Evolutionary conservation across 2,113 vertebrate species (phyloP), one percentile per base, ranked within the genome.

Genomic region (Mus spicilegus): DNA sequence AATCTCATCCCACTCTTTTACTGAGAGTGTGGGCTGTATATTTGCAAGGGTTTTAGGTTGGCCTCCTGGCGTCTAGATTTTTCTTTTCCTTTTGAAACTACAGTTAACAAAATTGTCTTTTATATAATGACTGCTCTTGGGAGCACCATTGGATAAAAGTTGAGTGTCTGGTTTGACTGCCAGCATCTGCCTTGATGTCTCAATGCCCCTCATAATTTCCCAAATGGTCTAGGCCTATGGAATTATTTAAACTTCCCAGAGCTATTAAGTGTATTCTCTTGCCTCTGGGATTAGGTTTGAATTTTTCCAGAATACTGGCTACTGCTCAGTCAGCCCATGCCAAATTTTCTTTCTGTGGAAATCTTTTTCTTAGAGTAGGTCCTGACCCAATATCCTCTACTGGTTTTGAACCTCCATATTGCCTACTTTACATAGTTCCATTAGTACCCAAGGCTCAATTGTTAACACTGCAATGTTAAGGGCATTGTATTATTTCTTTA

Each of bases 391-490:
- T 42, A 17, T 4, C 16, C 54, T 69, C 2, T 26, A 0, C 11
- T 7, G n/a, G 46, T 26, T 19, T 30, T 26, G 56, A 75, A 20
- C 7, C 11, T n/a, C 3, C 11, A 2, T 33, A 9, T 30, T 58
- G 13, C 14, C 30, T 75, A 39, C 17, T 10, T 26, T n/a, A 1
- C 6, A 0, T 0, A 1, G 49, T 86, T 80, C 51, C 19, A 4
- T 28, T 3, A 13, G 9, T 65, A 26, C 4, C 3, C 5, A 2
- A 12, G 4, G 7, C 3, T 58, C 36, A 8, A 0, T 1, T 46
- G n/a, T 72, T 46, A 7, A 20, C 5, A 7, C 5, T 11, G 0
- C 4, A 28, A 65, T 28, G 9, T 0, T 24, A 14, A 11, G 10
- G 7, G 14, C 3, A 30, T 22, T 42, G 10, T 4, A 1, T 75